Conservation (phyloP, 2,797 vertebrate species). For the Sylvia borin region DNA sequence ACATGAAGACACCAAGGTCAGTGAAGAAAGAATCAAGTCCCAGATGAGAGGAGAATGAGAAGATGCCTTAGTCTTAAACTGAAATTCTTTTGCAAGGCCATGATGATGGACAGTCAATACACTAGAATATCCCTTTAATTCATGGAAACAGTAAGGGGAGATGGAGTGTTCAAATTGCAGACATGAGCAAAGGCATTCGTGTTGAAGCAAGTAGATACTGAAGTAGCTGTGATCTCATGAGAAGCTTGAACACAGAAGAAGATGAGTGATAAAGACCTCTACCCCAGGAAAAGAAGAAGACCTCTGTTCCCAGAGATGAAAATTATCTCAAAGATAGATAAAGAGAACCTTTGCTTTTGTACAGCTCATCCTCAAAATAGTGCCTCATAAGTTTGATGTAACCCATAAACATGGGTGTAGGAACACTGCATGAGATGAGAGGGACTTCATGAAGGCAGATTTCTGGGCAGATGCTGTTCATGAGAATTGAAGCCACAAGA, state of each 20-base stretch:
- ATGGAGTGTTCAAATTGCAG: not conserved
- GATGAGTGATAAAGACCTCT: not conserved
- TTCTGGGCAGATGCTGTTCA: accelerated
- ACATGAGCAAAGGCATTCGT: not conserved
- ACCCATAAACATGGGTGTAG: not conserved
- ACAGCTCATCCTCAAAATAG: not conserved
- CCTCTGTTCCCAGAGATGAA: not conserved
- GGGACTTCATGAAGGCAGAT: not conserved
- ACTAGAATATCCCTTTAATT: not conserved
- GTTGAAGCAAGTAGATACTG: not conserved
- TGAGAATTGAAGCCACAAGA: not conserved
- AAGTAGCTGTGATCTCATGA: not conserved
- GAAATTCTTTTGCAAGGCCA: not conserved
- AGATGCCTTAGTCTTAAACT: not conserved
- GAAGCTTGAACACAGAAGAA: not conserved
- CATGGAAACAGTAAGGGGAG: not conserved
- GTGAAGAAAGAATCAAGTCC: not conserved
- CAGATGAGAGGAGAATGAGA: not conserved
- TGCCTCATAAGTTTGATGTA: not conserved
- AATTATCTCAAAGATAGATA: not conserved
- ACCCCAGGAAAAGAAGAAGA: not conserved
- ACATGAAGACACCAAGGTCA: not conserved
- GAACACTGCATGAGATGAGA: not conserved
- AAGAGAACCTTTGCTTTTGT: not conserved
- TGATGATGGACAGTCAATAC: no score